Base-by-base conservation (phyloP, 2,888 invertebrate genomes). In the Fabriciana adippe region DNA sequence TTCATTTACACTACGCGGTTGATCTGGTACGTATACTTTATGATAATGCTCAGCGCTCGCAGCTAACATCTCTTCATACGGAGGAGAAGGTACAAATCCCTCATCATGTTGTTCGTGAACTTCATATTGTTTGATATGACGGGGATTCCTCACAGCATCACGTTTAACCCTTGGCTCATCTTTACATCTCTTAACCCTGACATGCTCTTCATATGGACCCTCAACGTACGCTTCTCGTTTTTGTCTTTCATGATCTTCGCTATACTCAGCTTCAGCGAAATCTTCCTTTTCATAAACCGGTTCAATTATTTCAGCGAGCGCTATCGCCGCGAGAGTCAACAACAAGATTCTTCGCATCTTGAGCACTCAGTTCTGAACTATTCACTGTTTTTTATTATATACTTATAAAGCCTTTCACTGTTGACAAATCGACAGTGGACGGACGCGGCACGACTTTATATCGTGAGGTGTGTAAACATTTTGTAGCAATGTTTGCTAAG, bases 21-120 rank as follows among this genome's bases (percentile, higher is more conserved):
- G 78, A 21, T 85, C 79, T n/a, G 73, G 71, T 0, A 80, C 86
- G 75, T 88, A 86, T 57, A 86, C 83, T 63, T 80, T 81, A 71
- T 90, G 91, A 70, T 91, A 89, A 72, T 93, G 92, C 67, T 92
- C 87, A 0, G 91, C 91, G 69, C 89, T 90, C 0, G 90, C 91
- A 0, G 91, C 90, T 60, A 90, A 72, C 91, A 92, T 89, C 75
- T 91, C 87, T 68, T 92, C 90, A 75, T 88, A 90, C 0, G 90
- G 87, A 1, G 86, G 86, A 2, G 85, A 82, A 0, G 80, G 82
- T 69, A 69, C 81, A 71, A 70, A 79, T 70, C 8, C 76, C 6
- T 89, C 92, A 45, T 89, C 90, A 0, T 81, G 83, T 41, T 80
- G 74, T 76, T 92, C 92, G 68, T 90, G 85, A 0, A 92, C 92